These are phyloP conservation scores for Ramazzottius varieornatus DNA, from an alignment of 2,888 invertebrate species.

Conservation along the genomic window DNA sequence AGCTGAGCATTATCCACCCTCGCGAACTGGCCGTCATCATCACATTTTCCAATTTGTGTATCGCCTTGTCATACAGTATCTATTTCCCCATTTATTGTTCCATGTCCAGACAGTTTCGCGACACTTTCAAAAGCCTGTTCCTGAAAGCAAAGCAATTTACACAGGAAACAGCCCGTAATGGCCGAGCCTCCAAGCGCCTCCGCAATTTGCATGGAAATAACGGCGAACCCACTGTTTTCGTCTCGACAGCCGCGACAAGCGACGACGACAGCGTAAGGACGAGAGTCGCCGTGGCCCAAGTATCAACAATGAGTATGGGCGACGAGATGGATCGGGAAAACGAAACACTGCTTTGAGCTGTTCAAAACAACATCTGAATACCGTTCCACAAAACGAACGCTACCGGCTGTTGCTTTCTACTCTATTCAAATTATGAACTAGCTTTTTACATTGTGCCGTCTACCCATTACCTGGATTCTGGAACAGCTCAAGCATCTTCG, in stretches of 20 bases:
- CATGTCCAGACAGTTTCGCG: constrained; percentile 75
- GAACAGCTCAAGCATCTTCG: too few species aligned
- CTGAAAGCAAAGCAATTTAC: constrained; percentile 20
- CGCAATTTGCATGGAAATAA: not conserved
- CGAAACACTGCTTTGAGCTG: too few species aligned
- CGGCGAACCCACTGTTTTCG: not conserved
- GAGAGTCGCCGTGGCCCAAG: not conserved
- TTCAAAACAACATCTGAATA: too few species aligned
- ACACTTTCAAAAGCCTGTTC: constrained; percentile 60
- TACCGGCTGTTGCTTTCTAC: too few species aligned
- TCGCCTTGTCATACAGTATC: constrained; percentile 39
- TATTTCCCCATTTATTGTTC: constrained; percentile 87
- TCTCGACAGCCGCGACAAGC: not conserved
- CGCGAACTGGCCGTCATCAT: constrained; percentile 47
- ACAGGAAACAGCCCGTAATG: not conserved
- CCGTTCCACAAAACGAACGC: too few species aligned
- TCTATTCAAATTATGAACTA: too few species aligned
- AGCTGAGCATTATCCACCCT: constrained; percentile 41
- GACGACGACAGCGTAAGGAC: not conserved
- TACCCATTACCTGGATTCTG: too few species aligned
- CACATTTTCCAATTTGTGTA: constrained; percentile 61
- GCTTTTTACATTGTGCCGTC: too few species aligned
- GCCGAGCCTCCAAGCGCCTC: not conserved
- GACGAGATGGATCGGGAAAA: too few species aligned
- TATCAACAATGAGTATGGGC: too few species aligned